phyloP scores from a whole-genome alignment of 1,140 invertebrate genomes.

The Leptonema lineaticorne region DNA sequence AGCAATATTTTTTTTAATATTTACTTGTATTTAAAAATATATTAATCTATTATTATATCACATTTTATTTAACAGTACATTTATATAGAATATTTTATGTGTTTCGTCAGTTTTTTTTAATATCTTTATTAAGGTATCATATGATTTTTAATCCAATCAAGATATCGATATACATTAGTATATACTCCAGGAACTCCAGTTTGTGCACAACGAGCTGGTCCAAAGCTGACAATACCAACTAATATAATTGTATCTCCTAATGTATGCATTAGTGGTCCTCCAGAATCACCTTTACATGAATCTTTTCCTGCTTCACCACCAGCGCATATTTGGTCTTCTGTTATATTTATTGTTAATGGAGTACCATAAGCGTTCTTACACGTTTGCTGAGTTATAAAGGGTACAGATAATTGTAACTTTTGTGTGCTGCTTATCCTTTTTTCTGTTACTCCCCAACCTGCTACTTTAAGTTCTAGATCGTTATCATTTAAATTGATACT shows the following conservation, averaged over 20 bases:
- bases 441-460: slow-evolving; percentile 17
- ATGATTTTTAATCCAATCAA: slow-evolving; percentile 65
- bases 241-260: slow-evolving; percentile 47
- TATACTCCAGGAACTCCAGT: slow-evolving; percentile 70
- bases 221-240: slow-evolving; percentile 69
- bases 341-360: slow-evolving; percentile 48
- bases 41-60: too few relatives aligned
- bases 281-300: slow-evolving; percentile 73
- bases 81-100: too few relatives aligned
- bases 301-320: slow-evolving; percentile 65
- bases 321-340: slow-evolving; percentile 62
- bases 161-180: slow-evolving; percentile 62
- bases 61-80: too few relatives aligned
- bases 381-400: slow-evolving; percentile 54
- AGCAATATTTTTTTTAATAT: too few relatives aligned
- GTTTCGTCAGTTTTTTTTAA: too few relatives aligned
- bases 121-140: slow-evolving; percentile 49
- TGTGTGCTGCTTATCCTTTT: slow-evolving; percentile 50
- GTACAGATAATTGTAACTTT: slow-evolving; percentile 59
- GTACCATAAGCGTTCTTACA: slow-evolving; percentile 49
- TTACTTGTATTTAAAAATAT: too few relatives aligned
- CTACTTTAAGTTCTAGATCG: not conserved
- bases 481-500: not conserved
- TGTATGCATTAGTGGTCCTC: slow-evolving; percentile 68
- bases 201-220: slow-evolving; percentile 63